Percentiles rank a stretch among this genome's conserved stretches.
Conservation (phyloP, 2,888 invertebrate species). For the Phyto melanocephala region DNA sequence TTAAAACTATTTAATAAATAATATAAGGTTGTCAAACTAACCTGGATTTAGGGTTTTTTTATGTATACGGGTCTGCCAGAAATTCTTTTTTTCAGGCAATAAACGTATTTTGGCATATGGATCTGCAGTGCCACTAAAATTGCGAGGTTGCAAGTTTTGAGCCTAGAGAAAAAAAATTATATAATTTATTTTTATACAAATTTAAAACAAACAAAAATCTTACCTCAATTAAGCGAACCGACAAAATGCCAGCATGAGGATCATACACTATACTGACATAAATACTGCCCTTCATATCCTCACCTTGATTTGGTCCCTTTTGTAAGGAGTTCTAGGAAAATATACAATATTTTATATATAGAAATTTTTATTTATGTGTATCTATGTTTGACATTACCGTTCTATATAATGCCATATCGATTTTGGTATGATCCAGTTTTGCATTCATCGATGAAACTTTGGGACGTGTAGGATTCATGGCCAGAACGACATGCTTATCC, state of each 20-base stretch:
- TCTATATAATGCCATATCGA: conserved; percentile 81
- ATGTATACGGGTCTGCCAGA: conserved; percentile 83
- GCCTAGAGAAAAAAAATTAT: conserved; percentile 76
- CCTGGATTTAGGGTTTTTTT: conserved; percentile 84
- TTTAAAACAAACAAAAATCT: conserved; percentile 45
- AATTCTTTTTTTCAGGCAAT: conserved; percentile 82
- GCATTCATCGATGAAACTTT: conserved; percentile 82
- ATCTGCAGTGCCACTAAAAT: conserved; percentile 83
- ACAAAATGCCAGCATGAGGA: conserved; percentile 82
- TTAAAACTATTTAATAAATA: too few species aligned
- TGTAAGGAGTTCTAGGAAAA: conserved; percentile 73
- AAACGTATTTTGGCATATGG: conserved; percentile 84
- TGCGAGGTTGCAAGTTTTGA: conserved; percentile 81
- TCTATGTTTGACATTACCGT: too few species aligned
- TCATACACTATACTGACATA: conserved; percentile 83
- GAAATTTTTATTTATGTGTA: too few species aligned
- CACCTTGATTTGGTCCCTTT: conserved; percentile 72
- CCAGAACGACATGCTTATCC: conserved; percentile 81
- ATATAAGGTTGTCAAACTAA: conserved; percentile 64
- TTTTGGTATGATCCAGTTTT: conserved; percentile 83
- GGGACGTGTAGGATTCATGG: conserved; percentile 79
- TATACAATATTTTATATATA: not conserved
- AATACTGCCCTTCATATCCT: conserved; percentile 82
- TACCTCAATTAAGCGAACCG: conserved; percentile 83
- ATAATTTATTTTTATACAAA: not conserved